These are phyloP conservation scores for Sympetrum striolatum DNA, from an alignment of 2,888 invertebrate species.

Conservation along the genomic window DNA sequence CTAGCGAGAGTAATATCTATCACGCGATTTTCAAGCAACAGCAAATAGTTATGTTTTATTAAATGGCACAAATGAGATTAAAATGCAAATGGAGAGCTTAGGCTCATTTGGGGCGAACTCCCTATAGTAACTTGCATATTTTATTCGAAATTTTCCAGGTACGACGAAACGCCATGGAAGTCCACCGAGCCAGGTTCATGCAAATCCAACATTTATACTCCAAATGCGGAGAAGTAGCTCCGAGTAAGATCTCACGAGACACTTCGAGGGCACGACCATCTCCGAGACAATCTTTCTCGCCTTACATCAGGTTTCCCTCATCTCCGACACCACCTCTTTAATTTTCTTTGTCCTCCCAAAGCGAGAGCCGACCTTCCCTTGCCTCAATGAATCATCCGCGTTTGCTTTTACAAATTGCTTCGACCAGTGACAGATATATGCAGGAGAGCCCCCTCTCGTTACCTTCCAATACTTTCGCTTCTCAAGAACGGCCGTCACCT, in stretches of 20 bases:
- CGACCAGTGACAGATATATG: slow-evolving; percentile 37
- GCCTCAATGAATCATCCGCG: slow-evolving; percentile 33
- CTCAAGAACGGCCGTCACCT: neutral
- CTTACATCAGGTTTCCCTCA: neutral
- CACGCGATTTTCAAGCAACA: too few relatives aligned
- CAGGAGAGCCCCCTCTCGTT: slow-evolving; percentile 1
- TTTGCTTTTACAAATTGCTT: slow-evolving; percentile 42
- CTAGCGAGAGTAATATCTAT: too few relatives aligned
- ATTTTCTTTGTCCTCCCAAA: slow-evolving; percentile 29
- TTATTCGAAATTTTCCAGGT: too few relatives aligned
- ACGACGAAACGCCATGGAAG: too few relatives aligned
- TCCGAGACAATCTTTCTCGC: neutral
- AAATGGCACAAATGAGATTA: too few relatives aligned
- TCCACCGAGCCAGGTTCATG: too few relatives aligned
- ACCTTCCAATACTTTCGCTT: neutral
- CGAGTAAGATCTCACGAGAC: neutral
- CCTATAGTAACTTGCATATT: too few relatives aligned
- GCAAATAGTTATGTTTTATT: too few relatives aligned
- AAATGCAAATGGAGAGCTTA: too few relatives aligned
- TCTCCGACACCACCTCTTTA: neutral
- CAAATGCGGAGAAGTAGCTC: too few relatives aligned
- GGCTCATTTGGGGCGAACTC: too few relatives aligned
- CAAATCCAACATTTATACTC: too few relatives aligned
- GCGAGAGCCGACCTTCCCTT: neutral
- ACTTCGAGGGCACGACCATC: neutral